phyloP scores from a whole-genome alignment of 2,888 invertebrate species.

The Caenorhabditis sp. region DNA sequence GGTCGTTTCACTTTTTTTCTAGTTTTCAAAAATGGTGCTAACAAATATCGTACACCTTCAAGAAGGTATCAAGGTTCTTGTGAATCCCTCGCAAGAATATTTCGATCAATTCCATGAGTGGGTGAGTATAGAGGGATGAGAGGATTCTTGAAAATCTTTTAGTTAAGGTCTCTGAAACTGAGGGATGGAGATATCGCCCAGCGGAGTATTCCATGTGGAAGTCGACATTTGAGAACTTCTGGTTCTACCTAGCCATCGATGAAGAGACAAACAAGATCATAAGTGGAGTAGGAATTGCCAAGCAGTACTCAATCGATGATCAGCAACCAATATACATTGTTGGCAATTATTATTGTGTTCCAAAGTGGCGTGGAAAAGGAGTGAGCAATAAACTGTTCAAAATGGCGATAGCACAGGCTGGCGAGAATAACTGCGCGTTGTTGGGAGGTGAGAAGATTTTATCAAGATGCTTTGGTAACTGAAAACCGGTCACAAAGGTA shows the following conservation, averaged over 20 bases:
- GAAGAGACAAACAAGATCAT: slow-evolving; percentile 28
- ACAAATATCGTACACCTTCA: no score
- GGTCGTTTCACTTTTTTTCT: no score
- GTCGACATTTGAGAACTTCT: slow-evolving; percentile 32
- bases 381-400: slow-evolving; percentile 36
- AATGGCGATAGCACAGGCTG: slow-evolving; percentile 30
- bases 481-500: no score
- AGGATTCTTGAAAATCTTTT: no score
- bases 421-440: slow-evolving; percentile 24
- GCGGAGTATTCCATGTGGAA: slow-evolving; percentile 31
- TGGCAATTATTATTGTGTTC: slow-evolving; percentile 42
- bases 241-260: slow-evolving; percentile 34
- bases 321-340: slow-evolving; percentile 27
- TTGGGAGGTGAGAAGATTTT: slow-evolving; percentile 25
- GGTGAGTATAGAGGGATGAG: no score
- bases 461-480: no score
- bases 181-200: slow-evolving; percentile 35
- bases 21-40: no score
- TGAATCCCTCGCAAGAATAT: slow-evolving; percentile 29
- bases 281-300: slow-evolving; percentile 20
- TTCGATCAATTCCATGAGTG: slow-evolving; percentile 33
- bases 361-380: slow-evolving; percentile 41
- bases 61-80: slow-evolving; percentile 36
- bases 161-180: slow-evolving; percentile 32
- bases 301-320: slow-evolving; percentile 11